Conservation (phyloP, 2,113 vertebrate species). For the Peromyscus polionotus region DNA sequence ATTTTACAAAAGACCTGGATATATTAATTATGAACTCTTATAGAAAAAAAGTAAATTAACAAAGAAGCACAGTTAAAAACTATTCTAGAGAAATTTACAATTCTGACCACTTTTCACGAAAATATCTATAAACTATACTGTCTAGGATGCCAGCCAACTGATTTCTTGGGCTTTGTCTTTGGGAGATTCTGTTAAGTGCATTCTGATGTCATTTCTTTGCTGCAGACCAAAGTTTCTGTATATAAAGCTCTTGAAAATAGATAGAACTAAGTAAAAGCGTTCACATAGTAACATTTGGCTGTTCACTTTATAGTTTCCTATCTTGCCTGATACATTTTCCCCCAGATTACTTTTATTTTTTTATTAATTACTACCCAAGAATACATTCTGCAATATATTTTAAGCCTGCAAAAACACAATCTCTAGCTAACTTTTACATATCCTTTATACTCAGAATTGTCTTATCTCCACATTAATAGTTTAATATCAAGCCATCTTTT, state of each 20-base stretch:
- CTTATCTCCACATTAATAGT: constrained; percentile 8
- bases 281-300: not conserved
- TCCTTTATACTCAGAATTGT: constrained; percentile 33
- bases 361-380: not conserved
- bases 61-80: not conserved
- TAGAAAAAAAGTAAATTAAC: not conserved
- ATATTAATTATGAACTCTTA: not conserved
- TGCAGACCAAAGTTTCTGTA: not conserved
- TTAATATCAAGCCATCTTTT: constrained; percentile 11
- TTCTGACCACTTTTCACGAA: not conserved
- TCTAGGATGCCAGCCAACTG: not conserved
- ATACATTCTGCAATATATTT: not conserved
- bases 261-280: not conserved
- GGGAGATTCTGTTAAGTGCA: not conserved
- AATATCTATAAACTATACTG: not conserved
- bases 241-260: not conserved
- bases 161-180: not conserved
- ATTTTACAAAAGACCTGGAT: not conserved
- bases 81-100: not conserved
- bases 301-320: not conserved
- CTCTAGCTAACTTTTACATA: not conserved
- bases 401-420: not conserved
- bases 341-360: not conserved
- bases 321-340: not conserved
- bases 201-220: not conserved